Evolutionary conservation across 2,888 invertebrate genomes (phyloP), one percentile per base, ranked within the genome.

Genomic region (Microplitis deprimator): DNA sequence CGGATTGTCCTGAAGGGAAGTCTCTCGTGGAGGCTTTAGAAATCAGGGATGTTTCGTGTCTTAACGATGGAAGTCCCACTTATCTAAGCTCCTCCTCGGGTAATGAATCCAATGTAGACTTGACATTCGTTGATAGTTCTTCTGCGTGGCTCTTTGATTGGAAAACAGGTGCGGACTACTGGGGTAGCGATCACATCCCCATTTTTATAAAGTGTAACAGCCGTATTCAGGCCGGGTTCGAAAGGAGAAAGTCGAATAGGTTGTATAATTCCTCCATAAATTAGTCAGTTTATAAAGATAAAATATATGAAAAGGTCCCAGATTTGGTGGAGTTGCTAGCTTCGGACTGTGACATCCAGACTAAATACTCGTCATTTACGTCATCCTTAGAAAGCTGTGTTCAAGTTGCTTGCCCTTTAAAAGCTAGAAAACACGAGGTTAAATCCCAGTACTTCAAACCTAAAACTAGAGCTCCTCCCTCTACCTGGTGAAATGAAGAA

Each of bases 141-240:
- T 20, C 64, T 6, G 10, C 29, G 6, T 65, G 16, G 64, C 29
- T 29, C 6, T 20, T 17, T 20, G 29, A 65, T 5, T 65, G 64
- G 29, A 29, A 20, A 20, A 29, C 17, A 65, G 64, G 64, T 65
- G 17, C 6, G 0, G 64, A 65, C 17, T 10, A 17, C 6, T 65
- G 64, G 64, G 64, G 64, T 6, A 65, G 64, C 10, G 64, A 65
- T 20, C 64, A 65, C 29, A 20, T 20, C 20, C 64, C 64, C 1
- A 65, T 65, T 65, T 65, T 29, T 13, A 65, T 29, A 3, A 10
- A 10, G 10, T 20, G 6, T 13, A 10, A 10, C 16, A 10, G 10
- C 20, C 8, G 16, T 1, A 10, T 8, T 3, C 29, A 20, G 29
- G 10, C 29, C 17, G 29, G 20, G 6, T 16, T 38, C 3, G 17